Evolutionary conservation across 2,888 invertebrate genomes (phyloP), one percentile per base, ranked within the genome.

Genomic region (Ormyrus labotus): DNA sequence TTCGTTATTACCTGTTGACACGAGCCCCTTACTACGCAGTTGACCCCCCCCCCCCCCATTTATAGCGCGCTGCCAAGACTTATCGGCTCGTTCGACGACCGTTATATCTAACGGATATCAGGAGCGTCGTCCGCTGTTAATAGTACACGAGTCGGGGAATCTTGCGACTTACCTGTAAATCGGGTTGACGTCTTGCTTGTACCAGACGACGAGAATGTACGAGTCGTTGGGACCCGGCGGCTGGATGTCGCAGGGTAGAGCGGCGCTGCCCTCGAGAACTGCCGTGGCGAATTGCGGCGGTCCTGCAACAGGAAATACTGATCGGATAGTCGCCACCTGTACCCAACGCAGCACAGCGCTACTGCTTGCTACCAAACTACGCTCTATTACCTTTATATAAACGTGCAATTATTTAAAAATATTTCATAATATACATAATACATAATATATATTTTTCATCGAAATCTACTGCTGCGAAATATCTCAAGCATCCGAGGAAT

Each of bases 141-240:
- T 34, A 4, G 34, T 2, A 34, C 4, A 34, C 34, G 34, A 34
- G 34, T 34, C 34, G 34, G 3, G 34, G 34, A 34, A 34, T 34
- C 34, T 34, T 2, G 34, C 2, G 50, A 65, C 92, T 92, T 89
- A 97, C 96, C 97, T 97, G 93, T 97, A 97, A 87, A 97, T 96
- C 83, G 97, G 97, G 83, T 95, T 94, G 84, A 93, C 92, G 90
- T 97, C 96, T 89, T 96, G 96, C 91, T 96, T 96, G 91, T 97
- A 97, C 97, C 97, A 97, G 73, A 97, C 96, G 86, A 97, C 96
- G 72, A 97, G 93, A 67, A 96, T 93, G 81, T 96, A 94, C 82
- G 95, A 94, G 91, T 97, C 97, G 86, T 96, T 95, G 63, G 94
- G 93, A 84, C 94, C 92, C 72, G 95, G 94, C 65, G 96, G 94